Conservation (phyloP, 2,888 invertebrate species). For the Euphydryas editha region DNA sequence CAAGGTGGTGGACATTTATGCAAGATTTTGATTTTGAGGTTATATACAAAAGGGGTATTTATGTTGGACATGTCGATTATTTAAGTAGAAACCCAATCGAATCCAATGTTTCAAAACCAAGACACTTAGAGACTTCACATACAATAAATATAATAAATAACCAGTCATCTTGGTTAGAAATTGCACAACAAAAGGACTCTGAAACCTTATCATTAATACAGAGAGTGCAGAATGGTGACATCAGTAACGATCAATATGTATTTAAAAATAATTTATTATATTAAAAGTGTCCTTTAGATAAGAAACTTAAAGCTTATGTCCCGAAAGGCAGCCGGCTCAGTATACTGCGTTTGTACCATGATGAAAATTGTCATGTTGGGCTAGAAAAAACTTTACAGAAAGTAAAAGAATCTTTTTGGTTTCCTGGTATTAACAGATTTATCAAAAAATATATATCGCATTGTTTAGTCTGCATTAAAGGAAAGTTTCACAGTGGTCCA, state of each 20-base stretch:
- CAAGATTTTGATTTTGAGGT: slow-evolving; percentile 46
- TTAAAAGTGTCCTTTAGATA: neutral
- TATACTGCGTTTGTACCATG: slow-evolving; percentile 42
- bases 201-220: slow-evolving; percentile 39
- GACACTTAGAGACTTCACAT: too few species aligned
- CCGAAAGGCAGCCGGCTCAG: slow-evolving; percentile 27
- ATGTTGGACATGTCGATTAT: slow-evolving; percentile 44
- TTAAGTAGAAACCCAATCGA: too few species aligned
- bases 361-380: slow-evolving; percentile 42
- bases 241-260: slow-evolving; percentile 39
- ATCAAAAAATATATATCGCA: slow-evolving; percentile 40
- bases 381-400: slow-evolving; percentile 7
- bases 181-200: slow-evolving; percentile 39
- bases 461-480: slow-evolving; percentile 35
- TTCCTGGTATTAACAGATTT: slow-evolving; percentile 25
- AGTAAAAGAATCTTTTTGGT: slow-evolving; percentile 15
- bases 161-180: slow-evolving; percentile 38
- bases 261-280: slow-evolving; percentile 36
- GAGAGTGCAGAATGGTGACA: slow-evolving; percentile 32
- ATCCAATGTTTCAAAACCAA: slow-evolving; percentile 44
- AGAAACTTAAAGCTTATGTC: slow-evolving; percentile 42
- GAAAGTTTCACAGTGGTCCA: slow-evolving; percentile 39
- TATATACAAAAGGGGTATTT: slow-evolving; percentile 42
- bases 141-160: too few species aligned
- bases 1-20: slow-evolving; percentile 47